Conservation (phyloP, 1,140 invertebrate genomes). For the Bombus cullumanus region DNA sequence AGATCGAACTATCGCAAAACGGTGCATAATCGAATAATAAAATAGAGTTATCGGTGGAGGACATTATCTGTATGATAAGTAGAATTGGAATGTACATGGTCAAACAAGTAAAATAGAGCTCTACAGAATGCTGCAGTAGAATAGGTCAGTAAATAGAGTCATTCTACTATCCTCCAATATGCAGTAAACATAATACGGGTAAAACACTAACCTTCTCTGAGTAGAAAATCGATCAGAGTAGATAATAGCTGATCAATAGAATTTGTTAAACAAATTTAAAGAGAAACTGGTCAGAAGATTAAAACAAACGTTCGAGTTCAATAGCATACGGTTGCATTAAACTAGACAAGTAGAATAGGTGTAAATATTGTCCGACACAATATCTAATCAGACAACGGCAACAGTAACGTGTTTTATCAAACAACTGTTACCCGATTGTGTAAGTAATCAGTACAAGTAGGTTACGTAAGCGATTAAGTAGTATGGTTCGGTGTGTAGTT, state of each 20-base stretch:
- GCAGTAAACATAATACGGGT: neutral
- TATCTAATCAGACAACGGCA: neutral
- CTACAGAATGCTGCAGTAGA: neutral
- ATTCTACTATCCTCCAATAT: neutral
- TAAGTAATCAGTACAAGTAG: constrained; percentile 14
- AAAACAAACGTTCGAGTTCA: too few species aligned
- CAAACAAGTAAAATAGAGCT: neutral
- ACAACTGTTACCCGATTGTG: neutral
- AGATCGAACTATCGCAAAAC: neutral
- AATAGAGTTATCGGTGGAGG: neutral
- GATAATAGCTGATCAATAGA: neutral
- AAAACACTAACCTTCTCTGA: neutral
- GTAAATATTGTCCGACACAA: neutral
- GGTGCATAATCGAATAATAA: neutral
- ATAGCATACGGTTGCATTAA: neutral
- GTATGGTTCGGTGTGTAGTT: neutral
- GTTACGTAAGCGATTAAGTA: constrained; percentile 14
- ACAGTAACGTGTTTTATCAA: constrained; percentile 7
- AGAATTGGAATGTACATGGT: neutral
- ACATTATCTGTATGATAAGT: neutral
- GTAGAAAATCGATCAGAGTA: neutral
- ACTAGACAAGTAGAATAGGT: neutral
- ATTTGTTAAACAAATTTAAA: neutral
- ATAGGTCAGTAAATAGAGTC: neutral
- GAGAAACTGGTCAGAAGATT: neutral